Evolutionary conservation across 2,113 vertebrate species (phyloP).

Genomic region (Takifugu flavidus): DNA sequence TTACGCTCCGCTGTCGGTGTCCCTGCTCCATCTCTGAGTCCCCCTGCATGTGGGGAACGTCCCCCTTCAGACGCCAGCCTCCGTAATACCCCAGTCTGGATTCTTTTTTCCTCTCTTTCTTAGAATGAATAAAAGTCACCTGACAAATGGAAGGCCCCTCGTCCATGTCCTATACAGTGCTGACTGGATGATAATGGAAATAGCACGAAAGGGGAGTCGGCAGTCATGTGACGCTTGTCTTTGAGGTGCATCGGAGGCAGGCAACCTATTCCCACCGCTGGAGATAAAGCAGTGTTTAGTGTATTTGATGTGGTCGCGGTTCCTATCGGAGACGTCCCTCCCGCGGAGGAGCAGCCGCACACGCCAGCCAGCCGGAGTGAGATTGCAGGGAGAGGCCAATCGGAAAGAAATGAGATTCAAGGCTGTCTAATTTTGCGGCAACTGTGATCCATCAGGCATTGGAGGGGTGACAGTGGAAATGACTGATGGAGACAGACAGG

Average conservation of each 20-base stretch:
- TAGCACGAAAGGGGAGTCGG: conserved; percentile 64
- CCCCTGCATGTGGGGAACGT: conserved; percentile 27
- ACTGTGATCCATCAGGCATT: conserved; percentile 99
- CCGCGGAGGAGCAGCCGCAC: conserved; percentile 81
- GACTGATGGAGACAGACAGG: conserved; percentile 99
- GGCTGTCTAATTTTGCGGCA: conserved; percentile 99
- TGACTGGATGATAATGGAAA: conserved; percentile 72
- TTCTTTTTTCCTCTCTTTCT: conserved; percentile 49
- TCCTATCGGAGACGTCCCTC: conserved; percentile 63
- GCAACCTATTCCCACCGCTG: conserved; percentile 63
- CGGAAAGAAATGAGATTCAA: conserved; percentile 99
- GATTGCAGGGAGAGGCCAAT: conserved; percentile 94
- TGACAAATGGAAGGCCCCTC: conserved; percentile 58
- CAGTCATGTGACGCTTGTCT: conserved; percentile 61
- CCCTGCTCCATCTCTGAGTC: not conserved
- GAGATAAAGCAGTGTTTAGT: conserved; percentile 81
- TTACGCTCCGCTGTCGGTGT: conserved; percentile 17
- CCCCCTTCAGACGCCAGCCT: conserved; percentile 17
- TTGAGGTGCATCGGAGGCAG: conserved; percentile 69
- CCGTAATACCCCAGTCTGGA: conserved; percentile 47
- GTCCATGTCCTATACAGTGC: conserved; percentile 67
- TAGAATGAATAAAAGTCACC: conserved; percentile 55
- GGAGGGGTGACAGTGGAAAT: conserved; percentile 98
- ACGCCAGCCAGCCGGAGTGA: conserved; percentile 94
- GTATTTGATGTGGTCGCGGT: conserved; percentile 59